A percentile compares a stretch with the other conserved stretches of the same genome.
Conservation (phyloP, 2,888 invertebrate species). For the Eulithis prunata region DNA sequence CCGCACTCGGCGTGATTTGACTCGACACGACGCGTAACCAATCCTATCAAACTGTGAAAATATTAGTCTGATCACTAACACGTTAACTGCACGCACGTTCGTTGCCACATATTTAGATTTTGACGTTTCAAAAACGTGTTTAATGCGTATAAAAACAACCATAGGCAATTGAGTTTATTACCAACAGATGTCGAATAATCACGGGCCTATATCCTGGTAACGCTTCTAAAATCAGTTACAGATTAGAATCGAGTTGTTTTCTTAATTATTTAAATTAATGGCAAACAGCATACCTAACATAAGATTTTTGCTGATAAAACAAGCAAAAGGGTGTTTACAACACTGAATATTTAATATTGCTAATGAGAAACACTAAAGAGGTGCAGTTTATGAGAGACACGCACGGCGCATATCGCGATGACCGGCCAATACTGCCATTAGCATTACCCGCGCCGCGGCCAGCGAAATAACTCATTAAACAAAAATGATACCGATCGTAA, state of each 20-base stretch:
- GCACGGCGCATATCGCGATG: conserved; percentile 38
- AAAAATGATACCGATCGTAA: conserved; percentile 78
- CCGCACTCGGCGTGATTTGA: conserved; percentile 26
- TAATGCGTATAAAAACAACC: conserved; percentile 37
- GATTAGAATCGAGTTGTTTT: conserved; percentile 21
- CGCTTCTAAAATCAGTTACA: conserved; percentile 28
- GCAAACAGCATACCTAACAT: conserved; percentile 10
- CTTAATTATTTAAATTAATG: conserved; percentile 23
- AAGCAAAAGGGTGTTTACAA: conserved; percentile 18
- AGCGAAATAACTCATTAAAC: conserved; percentile 75
- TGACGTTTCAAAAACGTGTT: conserved; percentile 38
- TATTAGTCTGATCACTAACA: conserved; percentile 61
- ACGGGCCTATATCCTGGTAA: conserved; percentile 39
- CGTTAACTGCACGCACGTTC: conserved; percentile 41
- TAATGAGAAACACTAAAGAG: conserved; percentile 41
- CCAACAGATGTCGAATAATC: conserved; percentile 40
- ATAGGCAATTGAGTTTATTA: conserved; percentile 41
- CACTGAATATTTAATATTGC: conserved; percentile 32
- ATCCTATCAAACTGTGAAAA: conserved; percentile 78
- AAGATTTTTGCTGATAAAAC: conserved; percentile 18
- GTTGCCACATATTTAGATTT: conserved; percentile 42
- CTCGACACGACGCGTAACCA: conserved; percentile 59
- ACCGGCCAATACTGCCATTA: conserved; percentile 42
- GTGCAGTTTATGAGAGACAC: conserved; percentile 37
- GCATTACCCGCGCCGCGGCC: conserved; percentile 49